These are phyloP conservation scores for Caenorhabditis afra DNA, from an alignment of 2,888 invertebrate genomes.

Conservation along the genomic window DNA sequence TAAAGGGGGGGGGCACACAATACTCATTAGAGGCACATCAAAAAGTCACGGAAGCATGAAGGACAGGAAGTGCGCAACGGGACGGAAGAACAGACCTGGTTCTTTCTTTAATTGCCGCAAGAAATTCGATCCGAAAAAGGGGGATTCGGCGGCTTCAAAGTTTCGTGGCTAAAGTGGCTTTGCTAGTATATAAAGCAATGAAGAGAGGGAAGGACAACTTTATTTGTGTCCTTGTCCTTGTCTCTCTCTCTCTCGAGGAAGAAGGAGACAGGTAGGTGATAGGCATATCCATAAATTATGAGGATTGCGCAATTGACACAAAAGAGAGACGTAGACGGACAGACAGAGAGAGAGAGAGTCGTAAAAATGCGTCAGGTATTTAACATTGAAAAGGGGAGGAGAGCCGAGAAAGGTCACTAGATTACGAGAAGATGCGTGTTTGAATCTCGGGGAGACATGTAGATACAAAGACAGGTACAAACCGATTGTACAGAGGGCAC, in stretches of 20 bases:
- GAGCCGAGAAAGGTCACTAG: neutral
- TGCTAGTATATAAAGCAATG: too few relatives aligned
- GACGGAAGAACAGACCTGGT: slow-evolving; percentile 17
- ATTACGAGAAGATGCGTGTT: neutral
- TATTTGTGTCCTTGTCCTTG: neutral
- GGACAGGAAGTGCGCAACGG: slow-evolving; percentile 53
- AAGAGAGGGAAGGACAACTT: too few relatives aligned
- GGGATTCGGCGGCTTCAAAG: neutral
- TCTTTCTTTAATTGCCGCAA: slow-evolving; percentile 45
- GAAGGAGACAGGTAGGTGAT: neutral
- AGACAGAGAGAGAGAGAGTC: slow-evolving; percentile 1
- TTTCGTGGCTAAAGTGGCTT: too few relatives aligned
- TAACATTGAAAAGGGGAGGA: slow-evolving; percentile 9
- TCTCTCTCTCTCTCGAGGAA: too few relatives aligned
- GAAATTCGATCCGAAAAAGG: slow-evolving; percentile 35
- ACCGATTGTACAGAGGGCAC: slow-evolving; percentile 23
- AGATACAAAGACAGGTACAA: neutral
- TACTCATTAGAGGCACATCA: slow-evolving; percentile 58
- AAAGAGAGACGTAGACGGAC: slow-evolving; percentile 7
- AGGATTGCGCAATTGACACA: slow-evolving; percentile 53
- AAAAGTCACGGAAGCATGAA: slow-evolving; percentile 62
- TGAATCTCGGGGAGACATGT: too few relatives aligned
- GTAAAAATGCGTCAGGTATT: slow-evolving; percentile 21
- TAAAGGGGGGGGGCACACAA: slow-evolving; percentile 18
- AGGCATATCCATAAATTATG: slow-evolving; percentile 45